Conservation (phyloP, 1,140 invertebrate species). For the Drosophila melanica region DNA sequence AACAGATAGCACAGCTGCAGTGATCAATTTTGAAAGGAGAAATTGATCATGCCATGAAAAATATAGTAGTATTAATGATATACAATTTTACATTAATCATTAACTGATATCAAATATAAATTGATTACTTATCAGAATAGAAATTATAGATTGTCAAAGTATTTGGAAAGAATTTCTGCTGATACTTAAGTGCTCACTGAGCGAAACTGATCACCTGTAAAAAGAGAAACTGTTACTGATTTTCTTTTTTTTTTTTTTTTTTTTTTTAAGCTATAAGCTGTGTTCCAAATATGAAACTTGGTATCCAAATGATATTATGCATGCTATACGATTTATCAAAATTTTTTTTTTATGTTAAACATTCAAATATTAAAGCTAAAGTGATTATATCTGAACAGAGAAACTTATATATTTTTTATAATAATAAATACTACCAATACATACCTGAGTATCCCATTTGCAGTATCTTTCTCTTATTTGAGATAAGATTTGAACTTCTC, state of each 20-base stretch:
- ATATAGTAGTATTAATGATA: too few species aligned
- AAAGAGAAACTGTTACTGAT: neutral
- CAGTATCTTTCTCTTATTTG: neutral
- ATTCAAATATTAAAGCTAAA: too few species aligned
- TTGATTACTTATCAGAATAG: too few species aligned
- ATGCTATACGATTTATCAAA: too few species aligned
- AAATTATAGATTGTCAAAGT: too few species aligned
- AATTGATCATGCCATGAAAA: neutral
- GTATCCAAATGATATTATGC: too few species aligned
- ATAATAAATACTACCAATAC: neutral
- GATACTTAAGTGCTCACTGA: too few species aligned
- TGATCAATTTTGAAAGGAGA: conserved; percentile 1
- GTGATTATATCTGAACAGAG: too few species aligned
- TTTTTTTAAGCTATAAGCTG: too few species aligned
- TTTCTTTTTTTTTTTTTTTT: too few species aligned
- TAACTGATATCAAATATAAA: neutral
- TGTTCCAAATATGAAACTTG: too few species aligned
- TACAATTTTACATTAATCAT: neutral
- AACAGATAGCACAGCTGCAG: neutral
- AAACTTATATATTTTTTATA: neutral
- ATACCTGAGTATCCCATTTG: neutral
- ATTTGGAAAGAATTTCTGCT: neutral
- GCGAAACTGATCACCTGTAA: neutral
- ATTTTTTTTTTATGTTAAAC: too few species aligned
- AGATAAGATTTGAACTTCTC: neutral